Percentiles rank a stretch among this genome's conserved stretches.
These are phyloP conservation scores for Eulithis testata DNA, from an alignment of 2,888 invertebrate species.

Conservation along the genomic window DNA sequence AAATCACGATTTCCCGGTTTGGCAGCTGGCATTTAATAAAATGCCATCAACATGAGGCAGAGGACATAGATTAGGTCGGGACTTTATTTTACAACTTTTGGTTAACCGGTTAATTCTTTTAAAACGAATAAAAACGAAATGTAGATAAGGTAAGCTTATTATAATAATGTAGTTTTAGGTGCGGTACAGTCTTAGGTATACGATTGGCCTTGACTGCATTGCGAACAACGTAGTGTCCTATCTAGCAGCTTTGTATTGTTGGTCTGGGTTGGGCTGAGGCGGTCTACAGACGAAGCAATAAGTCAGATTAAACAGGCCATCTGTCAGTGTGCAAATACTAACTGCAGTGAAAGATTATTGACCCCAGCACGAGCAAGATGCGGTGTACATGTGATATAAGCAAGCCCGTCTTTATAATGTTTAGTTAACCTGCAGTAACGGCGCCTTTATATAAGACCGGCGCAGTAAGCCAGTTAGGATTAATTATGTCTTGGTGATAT, in stretches of 20 bases:
- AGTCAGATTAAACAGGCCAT: conserved; percentile 21
- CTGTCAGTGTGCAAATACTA: conserved; percentile 30
- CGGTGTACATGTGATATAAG: conserved; percentile 40
- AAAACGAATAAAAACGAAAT: background rate
- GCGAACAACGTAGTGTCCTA: too few species aligned
- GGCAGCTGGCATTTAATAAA: conserved; percentile 27
- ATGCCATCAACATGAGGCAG: conserved; percentile 11
- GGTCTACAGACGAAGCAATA: conserved; percentile 10
- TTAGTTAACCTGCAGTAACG: conserved; percentile 40
- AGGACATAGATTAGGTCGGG: background rate
- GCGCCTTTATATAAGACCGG: conserved; percentile 14
- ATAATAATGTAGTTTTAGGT: background rate
- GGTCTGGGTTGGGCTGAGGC: background rate
- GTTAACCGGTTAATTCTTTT: background rate
- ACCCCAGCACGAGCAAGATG: conserved; percentile 35
- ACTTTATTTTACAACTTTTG: background rate
- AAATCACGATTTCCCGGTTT: conserved; percentile 36
- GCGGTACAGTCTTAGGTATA: background rate
- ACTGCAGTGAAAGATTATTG: conserved; percentile 44
- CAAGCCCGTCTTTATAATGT: conserved; percentile 48
- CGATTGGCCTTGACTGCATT: background rate
- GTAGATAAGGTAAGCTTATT: conserved; percentile 10
- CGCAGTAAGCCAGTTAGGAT: conserved; percentile 28
- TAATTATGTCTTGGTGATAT: background rate
- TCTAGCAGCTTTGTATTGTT: too few species aligned